phyloP scores from a whole-genome alignment of 2,888 invertebrate genomes.

The Copidosoma aretas region DNA sequence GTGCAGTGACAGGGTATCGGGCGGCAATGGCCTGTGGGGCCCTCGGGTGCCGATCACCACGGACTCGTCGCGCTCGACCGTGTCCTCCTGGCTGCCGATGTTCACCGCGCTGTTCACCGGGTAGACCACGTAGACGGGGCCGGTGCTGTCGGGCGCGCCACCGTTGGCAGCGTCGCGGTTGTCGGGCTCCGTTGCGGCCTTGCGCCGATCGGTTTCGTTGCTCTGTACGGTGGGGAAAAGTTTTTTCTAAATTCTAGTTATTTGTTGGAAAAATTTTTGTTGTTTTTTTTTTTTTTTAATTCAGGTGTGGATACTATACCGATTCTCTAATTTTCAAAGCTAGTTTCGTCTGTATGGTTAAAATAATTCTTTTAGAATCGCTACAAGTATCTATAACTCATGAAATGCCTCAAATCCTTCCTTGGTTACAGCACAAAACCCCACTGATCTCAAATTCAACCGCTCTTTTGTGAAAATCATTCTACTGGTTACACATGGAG shows the following conservation, averaged over 20 bases:
- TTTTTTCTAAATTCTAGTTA: too few species aligned
- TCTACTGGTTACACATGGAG: background rate
- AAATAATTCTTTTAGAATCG: too few species aligned
- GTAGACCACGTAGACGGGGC: conserved; percentile 68
- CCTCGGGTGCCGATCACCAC: conserved; percentile 68
- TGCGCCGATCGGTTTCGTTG: conserved; percentile 32
- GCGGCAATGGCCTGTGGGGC: conserved; percentile 64
- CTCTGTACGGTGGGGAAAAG: background rate
- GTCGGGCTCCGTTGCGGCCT: conserved; percentile 12
- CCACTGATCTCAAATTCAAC: too few species aligned
- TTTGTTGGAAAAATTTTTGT: too few species aligned
- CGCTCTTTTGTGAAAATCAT: conserved; percentile 7
- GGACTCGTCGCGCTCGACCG: conserved; percentile 63
- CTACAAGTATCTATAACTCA: too few species aligned
- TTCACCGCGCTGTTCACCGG: conserved; percentile 67
- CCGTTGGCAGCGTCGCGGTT: background rate
- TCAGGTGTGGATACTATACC: too few species aligned
- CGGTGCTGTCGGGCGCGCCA: conserved; percentile 17
- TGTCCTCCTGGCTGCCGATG: conserved; percentile 59
- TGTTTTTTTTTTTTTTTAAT: too few species aligned
- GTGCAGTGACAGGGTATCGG: conserved; percentile 56
- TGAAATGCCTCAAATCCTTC: too few species aligned
- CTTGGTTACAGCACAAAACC: too few species aligned
- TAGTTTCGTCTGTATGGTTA: too few species aligned
- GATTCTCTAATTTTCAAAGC: too few species aligned